Evolutionary conservation across 2,113 vertebrate genomes (phyloP).

Genomic region (Okapia johnstoni): DNA sequence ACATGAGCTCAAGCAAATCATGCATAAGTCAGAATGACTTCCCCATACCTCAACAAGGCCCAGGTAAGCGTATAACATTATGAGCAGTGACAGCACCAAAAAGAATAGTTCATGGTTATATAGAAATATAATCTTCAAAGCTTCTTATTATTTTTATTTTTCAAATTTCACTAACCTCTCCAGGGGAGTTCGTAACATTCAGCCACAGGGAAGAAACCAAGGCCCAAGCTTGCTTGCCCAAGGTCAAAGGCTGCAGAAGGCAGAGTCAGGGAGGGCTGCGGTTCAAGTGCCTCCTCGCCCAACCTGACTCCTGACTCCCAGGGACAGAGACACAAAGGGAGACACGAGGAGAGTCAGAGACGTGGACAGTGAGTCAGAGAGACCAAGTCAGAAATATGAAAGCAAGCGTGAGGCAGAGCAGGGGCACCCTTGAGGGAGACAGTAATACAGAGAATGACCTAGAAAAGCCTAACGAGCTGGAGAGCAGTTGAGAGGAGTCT

Average conservation of each 20-base stretch:
- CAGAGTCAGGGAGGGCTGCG: neutral
- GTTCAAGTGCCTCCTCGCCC: neutral
- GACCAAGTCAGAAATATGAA: conserved; percentile 9
- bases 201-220: neutral
- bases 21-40: neutral
- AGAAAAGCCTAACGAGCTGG: neutral
- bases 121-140: neutral
- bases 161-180: neutral
- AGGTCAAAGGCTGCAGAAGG: neutral
- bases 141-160: neutral
- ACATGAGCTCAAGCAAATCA: neutral
- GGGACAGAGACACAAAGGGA: neutral
- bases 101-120: neutral
- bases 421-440: neutral
- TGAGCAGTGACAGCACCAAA: neutral
- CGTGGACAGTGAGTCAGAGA: conserved; percentile 7
- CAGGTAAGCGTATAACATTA: neutral
- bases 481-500: neutral
- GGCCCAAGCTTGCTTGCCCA: too few relatives aligned
- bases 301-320: neutral
- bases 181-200: neutral
- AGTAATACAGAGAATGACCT: conserved; percentile 1
- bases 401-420: neutral
- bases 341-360: neutral
- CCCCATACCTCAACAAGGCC: neutral